Evolutionary conservation across 2,113 vertebrate species (phyloP), one percentile per base, ranked within the genome.

Genomic region (Apistogramma diplotaenia): DNA sequence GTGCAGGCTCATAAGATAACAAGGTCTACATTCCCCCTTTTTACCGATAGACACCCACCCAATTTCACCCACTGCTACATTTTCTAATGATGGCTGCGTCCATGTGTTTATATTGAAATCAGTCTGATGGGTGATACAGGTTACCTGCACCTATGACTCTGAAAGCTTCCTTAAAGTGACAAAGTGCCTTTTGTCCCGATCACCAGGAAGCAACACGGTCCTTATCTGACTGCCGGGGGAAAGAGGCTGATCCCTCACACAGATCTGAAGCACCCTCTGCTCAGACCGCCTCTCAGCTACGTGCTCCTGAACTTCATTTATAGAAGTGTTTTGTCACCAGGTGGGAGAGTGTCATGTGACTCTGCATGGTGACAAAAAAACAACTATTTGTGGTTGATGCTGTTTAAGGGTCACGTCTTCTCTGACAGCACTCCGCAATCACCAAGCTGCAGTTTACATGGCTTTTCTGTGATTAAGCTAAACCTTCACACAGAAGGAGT

Each of bases 371-470:
- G 18, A n/a, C n/a, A n/a, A 46, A 49, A 80, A 65, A 57, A 83
- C 61, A 55, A 31, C 19, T 31, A 74, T 62, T 74, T 61, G 61
- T 71, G 37, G 62, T 8, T 21, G 53, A 55, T 23, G 46, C 18
- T 85, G 57, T 43, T 74, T 58, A 84, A 85, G 87, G 82, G 56
- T 77, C 59, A 61, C 12, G 80, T 94, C 89, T 84, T 67, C 46
- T 53, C 54, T 16, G 78, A 25, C 85, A 87, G 61, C 15, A 7
- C 51, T 75, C 49, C 62, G 67, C 82, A 88, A 65, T 89, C 75
- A 71, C 77, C 29, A 16, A 10, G 70, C 62, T 53, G 33, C 85
- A 84, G 67, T 62, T 70, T 35, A 18, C 33, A n/a, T 27, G 58
- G 72, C 59, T 73, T 76, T 74, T 76, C 62, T 35, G 76, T 81